Base-by-base conservation (phyloP, 2,113 vertebrate species). In the Calyptommatus sinebrachiatus region DNA sequence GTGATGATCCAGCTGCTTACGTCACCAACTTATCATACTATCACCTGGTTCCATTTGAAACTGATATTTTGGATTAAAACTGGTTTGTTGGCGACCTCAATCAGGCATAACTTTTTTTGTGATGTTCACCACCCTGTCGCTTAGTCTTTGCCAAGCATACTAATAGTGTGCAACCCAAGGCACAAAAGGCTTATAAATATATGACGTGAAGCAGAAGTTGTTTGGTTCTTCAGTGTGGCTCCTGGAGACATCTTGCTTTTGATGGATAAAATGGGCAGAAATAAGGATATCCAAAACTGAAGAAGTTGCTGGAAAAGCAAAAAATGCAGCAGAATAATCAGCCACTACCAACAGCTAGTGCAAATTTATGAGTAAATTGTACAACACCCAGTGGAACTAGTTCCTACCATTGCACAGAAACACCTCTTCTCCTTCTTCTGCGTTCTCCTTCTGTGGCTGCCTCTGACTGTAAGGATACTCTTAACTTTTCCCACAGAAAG, bases 21-120 rank as follows among this genome's bases (percentile, higher is more conserved):
- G 97, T 98, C 92, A 99, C 98, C 91, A 99, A 99, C 89, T 91
- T 99, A 84, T 99, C 98, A 24, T 99, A 99, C 89, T 99, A 99
- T 91, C 98, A 99, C 74, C 94, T 99, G 87, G 97, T 98, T 77
- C 98, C 98, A 0, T 99, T 99, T 77, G 98, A 99, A 92, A 99
- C 97, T 0, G 98, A 99, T 88, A 99, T 99, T 91, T 92, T 98
- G 94, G 98, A 99, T 92, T 99, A 94, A 98, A 83, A 28, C 78
- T 84, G 71, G 41, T 65, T 46, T 20, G 45, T 81, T 71, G 48
- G 73, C 60, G 21, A 18, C 46, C 63, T 79, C 82, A 12, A 50
- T 71, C 14, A 7, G 8, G 83, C 61, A 53, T 76, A 80, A n/a
- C n/a, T n/a, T 85, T 86, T 3, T 72, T 78, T 65, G 8, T 48